Base-by-base conservation (phyloP, 2,113 vertebrate genomes). In the Phycodurus eques region DNA sequence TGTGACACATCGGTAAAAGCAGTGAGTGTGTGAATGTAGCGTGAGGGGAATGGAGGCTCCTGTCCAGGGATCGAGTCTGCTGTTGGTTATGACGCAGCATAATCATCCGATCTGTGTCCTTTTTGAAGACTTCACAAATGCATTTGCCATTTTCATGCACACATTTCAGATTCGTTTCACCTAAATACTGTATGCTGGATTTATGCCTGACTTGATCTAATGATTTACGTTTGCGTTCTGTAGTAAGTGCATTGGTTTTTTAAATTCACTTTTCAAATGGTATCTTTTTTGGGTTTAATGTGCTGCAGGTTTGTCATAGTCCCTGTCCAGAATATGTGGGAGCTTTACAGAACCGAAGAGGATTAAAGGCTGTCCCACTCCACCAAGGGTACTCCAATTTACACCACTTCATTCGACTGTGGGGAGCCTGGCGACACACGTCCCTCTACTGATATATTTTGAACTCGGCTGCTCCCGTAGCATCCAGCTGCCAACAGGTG, bases 41-140 rank as follows among this genome's bases (percentile, higher is more conserved):
- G 65, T 43, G 80, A 71, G 84, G 80, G 64, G 76, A 86, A 75
- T 53, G 72, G 77, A 81, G 79, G 76, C 85, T 90, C 75, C 49
- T 43, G 86, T 84, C 82, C 87, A 84, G 81, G 78, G 86, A 85
- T 79, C 80, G 67, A 70, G 84, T 84, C 81, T 80, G 85, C 83
- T 82, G 80, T 79, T 79, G 83, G 85, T 83, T 82, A 77, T 90
- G 88, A 89, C 86, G 88, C 90, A 91, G 87, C 83, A 88, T 71
- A 85, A 87, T 82, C 85, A 82, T 78, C 79, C 72, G 60, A 86
- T 84, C 82, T 68, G 79, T 85, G 79, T 87, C 77, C 81, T 80
- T 74, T 75, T 74, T 68, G 31, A 81, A 72, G 72, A 77, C 84
- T 80, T 72, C 84, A 85, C 86, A 67, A 84, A 80, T 60, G 78